Evolutionary conservation across 2,888 invertebrate genomes (phyloP), one percentile per base, ranked within the genome.

Genomic region (Clanis bilineata): DNA sequence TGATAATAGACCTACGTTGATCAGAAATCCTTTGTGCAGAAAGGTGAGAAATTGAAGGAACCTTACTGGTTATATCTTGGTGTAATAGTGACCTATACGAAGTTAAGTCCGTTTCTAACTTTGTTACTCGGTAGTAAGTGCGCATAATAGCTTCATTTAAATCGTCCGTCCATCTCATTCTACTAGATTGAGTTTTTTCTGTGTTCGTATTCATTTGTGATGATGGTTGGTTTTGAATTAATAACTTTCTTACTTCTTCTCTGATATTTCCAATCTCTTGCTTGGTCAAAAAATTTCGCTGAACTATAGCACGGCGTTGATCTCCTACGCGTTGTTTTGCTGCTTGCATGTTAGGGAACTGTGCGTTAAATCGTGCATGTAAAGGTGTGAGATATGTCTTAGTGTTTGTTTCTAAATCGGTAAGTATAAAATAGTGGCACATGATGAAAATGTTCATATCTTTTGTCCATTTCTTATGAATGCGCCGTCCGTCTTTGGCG

Each of bases 271-370:
- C 4, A 9, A 47, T n/a, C n/a, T 47, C 47, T 15, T 25, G 1
- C 4, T 10, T 47, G 5, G 47, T 25, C 1, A 47, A 7, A 3
- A 25, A 25, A 10, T 47, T 47, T n/a, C 25, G 0, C n/a, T 47
- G 47, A 3, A 47, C 47, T 6, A 47, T 47, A 25, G 47, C 47
- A n/a, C n/a, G n/a, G n/a, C n/a, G n/a, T n/a, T n/a, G n/a, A n/a
- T n/a, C n/a, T n/a, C n/a, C n/a, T n/a, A n/a, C n/a, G n/a, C n/a
- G n/a, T n/a, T n/a, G n/a, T n/a, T n/a, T n/a, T n/a, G n/a, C n/a
- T n/a, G n/a, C n/a, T n/a, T n/a, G n/a, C n/a, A n/a, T n/a, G n/a
- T n/a, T n/a, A n/a, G n/a, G n/a, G n/a, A n/a, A n/a, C n/a, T n/a
- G n/a, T n/a, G n/a, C n/a, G n/a, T n/a, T n/a, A n/a, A n/a, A n/a